A percentile compares a stretch with the other conserved stretches of the same genome.
Evolutionary conservation across 2,113 vertebrate genomes (phyloP).

Genomic region (Rhea pennata): DNA sequence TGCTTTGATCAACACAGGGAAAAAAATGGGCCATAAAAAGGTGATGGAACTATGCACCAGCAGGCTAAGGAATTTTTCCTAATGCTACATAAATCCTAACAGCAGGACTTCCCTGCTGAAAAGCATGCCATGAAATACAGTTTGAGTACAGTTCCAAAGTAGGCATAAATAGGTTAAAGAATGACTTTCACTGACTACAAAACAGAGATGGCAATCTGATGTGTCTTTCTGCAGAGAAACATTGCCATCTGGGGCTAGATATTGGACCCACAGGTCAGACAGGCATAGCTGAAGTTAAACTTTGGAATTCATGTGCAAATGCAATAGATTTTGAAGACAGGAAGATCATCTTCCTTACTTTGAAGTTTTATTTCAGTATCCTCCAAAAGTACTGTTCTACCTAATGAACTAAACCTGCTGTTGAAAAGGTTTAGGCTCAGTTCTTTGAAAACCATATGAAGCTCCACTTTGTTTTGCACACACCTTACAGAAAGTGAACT

Average conservation of each 20-base stretch:
- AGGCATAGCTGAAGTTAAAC: not conserved
- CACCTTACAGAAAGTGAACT: not conserved
- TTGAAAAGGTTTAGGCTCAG: not conserved
- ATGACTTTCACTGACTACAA: not conserved
- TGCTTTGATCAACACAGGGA: not conserved
- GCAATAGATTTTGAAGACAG: not conserved
- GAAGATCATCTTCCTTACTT: not conserved
- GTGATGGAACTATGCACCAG: not conserved
- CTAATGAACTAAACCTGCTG: not conserved
- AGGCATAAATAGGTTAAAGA: not conserved
- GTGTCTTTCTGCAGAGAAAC: not conserved
- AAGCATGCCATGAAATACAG: not conserved
- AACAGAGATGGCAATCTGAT: rapidly evolving
- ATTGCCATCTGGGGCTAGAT: rapidly evolving
- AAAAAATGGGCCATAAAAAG: not conserved
- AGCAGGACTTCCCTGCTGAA: not conserved
- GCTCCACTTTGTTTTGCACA: not conserved
- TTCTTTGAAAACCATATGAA: not conserved
- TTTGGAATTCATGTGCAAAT: rapidly evolving
- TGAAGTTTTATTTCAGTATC: not conserved
- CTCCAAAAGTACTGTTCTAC: not conserved
- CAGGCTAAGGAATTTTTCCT: not conserved
- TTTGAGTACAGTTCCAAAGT: not conserved
- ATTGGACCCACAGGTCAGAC: not conserved
- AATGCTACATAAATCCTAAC: not conserved